Base-by-base conservation (phyloP, 2,113 vertebrate genomes). In the Lethenteron camtschaticum region DNA sequence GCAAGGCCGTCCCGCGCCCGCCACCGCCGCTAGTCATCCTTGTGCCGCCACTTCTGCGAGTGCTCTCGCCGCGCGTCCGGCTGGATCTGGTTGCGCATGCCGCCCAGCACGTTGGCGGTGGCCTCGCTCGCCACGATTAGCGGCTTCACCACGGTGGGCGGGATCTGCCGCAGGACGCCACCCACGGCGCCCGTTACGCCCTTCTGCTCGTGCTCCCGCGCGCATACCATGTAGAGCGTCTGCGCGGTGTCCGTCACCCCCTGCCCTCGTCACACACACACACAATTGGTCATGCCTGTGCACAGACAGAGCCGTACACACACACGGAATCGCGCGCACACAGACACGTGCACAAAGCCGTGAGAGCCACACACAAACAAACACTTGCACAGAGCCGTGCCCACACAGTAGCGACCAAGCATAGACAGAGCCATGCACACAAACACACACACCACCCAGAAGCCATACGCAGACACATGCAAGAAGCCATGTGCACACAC, bases 81-180 rank as follows among this genome's bases (percentile, higher is more conserved):
- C 72, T 90, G 83, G 69, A 99, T 95, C 75, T 97, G 94, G 82
- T 99, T 97, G 75, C 92, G 85, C 87, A 90, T 92, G 24, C 89
- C 88, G 3, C 89, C 89, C 0, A 92, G 84, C 41, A 92, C 81
- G 75, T 82, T 90, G 73, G 89, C 89, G 1, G 89, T 89, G 71
- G 89, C 89, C 75, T 91, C 88, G 0, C 88, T 85, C 63, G 87
- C 89, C 70, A 91, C 83, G 12, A 92, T 90, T 68, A 90, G 79
- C 1, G 89, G 89, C 76, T 84, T 83, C 71, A 92, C 88, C 69
- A 91, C 88, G 0, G 89, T 90, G 11, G 89, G 89, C 0, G 88
- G 89, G 75, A 90, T 85, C 79, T 92, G 89, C n/a, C 89, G 82
- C 76, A 92, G 80, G 75, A 92, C 87, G 0, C 88, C 88, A 0